These are phyloP conservation scores for Eutrigla gurnardus DNA, from an alignment of 2,797 vertebrate genomes.

Conservation along the genomic window DNA sequence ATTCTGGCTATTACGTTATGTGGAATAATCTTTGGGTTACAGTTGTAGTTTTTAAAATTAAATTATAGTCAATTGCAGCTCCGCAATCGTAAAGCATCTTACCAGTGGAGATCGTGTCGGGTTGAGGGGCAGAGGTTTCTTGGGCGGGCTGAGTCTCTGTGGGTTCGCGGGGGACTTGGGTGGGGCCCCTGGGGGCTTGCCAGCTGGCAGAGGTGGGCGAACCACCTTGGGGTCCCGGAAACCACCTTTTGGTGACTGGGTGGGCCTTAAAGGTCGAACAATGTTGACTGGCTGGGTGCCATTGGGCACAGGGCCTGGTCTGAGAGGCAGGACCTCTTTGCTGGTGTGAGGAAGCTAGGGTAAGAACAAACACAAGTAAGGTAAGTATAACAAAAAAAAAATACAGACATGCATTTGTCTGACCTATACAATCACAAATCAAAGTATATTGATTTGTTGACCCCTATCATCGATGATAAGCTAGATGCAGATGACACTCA, in stretches of 20 bases:
- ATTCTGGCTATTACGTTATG: not conserved
- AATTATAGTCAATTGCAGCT: not conserved
- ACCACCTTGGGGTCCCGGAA: conserved; percentile 71
- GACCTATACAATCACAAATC: too few relatives aligned
- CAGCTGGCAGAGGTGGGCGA: conserved; percentile 81
- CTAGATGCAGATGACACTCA: too few relatives aligned
- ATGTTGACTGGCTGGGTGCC: conserved; percentile 85
- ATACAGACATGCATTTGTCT: too few relatives aligned
- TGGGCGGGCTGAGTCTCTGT: conserved; percentile 85
- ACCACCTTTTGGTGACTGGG: conserved; percentile 55
- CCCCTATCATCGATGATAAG: too few relatives aligned
- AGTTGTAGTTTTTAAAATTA: not conserved
- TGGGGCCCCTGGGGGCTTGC: conserved; percentile 67
- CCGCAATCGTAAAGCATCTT: conserved; percentile 23
- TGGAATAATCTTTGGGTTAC: not conserved
- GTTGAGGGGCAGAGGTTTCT: conserved; percentile 88
- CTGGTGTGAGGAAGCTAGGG: conserved; percentile 79
- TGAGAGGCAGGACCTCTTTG: conserved; percentile 79
- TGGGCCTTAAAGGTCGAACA: conserved; percentile 85
- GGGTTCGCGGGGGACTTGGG: conserved; percentile 52
- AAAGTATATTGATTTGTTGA: too few relatives aligned
- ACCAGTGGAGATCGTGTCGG: conserved; percentile 86
- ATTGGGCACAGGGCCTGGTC: conserved; percentile 61
- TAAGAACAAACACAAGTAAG: not conserved
- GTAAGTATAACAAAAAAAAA: not conserved